phyloP scores from a whole-genome alignment of 2,113 vertebrate genomes.

The Cricetomys ansorgei region DNA sequence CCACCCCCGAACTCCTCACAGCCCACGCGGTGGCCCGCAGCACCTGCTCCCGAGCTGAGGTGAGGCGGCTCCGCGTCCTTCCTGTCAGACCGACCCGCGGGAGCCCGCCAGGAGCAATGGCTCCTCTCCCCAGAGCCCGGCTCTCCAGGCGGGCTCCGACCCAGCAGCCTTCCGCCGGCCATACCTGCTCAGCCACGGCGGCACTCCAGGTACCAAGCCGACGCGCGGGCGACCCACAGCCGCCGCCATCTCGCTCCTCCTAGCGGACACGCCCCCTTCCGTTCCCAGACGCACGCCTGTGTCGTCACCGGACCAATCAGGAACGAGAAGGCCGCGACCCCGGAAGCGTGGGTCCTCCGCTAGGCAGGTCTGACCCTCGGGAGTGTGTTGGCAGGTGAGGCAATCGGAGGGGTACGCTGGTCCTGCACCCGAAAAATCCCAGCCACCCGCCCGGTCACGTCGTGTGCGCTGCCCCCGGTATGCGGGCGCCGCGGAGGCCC shows the following conservation, averaged over 20 bases:
- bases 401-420: accelerated
- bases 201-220: neutral
- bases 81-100: neutral
- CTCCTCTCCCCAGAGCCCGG: neutral
- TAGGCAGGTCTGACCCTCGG: accelerated
- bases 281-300: neutral
- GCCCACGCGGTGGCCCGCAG: neutral
- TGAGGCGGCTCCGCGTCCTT: neutral
- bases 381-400: too few species aligned
- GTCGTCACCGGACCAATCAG: slow-evolving; percentile 59
- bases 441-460: neutral
- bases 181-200: slow-evolving; percentile 79
- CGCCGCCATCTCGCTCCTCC: slow-evolving; percentile 84
- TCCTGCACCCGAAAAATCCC: neutral
- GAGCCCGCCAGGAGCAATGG: neutral
- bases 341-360: neutral
- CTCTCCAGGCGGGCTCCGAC: neutral
- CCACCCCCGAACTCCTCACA: neutral
- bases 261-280: slow-evolving; percentile 43
- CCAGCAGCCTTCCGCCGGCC: neutral
- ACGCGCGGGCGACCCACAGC: neutral
- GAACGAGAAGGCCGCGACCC: neutral
- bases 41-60: neutral
- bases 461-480: neutral
- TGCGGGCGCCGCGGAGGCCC: neutral